A percentile compares a stretch with the other conserved stretches of the same genome.
phyloP scores from a whole-genome alignment of 2,888 invertebrate genomes.

The Drosophila demipolita region DNA sequence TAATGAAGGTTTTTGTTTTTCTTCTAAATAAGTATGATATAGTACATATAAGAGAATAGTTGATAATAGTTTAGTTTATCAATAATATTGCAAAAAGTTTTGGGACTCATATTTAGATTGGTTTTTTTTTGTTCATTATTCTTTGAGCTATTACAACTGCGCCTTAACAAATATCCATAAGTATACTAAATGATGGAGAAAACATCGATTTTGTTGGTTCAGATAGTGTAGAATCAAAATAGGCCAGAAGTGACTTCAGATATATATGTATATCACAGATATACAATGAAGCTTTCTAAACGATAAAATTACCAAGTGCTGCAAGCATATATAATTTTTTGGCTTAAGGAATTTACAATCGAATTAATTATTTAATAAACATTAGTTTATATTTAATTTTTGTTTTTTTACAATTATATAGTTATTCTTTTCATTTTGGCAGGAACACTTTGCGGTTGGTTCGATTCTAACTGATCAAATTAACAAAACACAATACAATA shows the following conservation, averaged over 20 bases:
- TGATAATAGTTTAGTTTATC: conserved; percentile 37
- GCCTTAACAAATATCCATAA: conserved; percentile 22
- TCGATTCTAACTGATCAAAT: conserved; percentile 45
- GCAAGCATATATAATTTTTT: conserved; percentile 4
- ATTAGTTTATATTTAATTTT: neutral
- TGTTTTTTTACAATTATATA: conserved; percentile 16
- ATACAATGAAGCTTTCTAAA: conserved; percentile 14
- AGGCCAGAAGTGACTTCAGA: conserved; percentile 1
- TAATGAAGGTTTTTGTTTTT: conserved; percentile 12
- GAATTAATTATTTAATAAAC: conserved; percentile 26
- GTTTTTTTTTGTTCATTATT: neutral
- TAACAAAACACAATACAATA: conserved; percentile 54
- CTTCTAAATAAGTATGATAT: conserved; percentile 23
- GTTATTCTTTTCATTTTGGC: conserved; percentile 34
- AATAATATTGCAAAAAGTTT: conserved; percentile 64
- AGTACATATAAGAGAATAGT: conserved; percentile 37
- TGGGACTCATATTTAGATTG: conserved; percentile 24
- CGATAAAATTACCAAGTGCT: neutral
- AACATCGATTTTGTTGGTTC: conserved; percentile 12
- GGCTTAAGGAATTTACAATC: conserved; percentile 19
- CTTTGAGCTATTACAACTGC: conserved; percentile 39
- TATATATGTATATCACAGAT: conserved; percentile 51
- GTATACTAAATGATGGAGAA: conserved; percentile 23
- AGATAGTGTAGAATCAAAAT: conserved; percentile 25
- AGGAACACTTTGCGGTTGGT: conserved; percentile 66